These are phyloP conservation scores for Gobiocypris rarus DNA, from an alignment of 2,113 vertebrate genomes.

Conservation along the genomic window DNA sequence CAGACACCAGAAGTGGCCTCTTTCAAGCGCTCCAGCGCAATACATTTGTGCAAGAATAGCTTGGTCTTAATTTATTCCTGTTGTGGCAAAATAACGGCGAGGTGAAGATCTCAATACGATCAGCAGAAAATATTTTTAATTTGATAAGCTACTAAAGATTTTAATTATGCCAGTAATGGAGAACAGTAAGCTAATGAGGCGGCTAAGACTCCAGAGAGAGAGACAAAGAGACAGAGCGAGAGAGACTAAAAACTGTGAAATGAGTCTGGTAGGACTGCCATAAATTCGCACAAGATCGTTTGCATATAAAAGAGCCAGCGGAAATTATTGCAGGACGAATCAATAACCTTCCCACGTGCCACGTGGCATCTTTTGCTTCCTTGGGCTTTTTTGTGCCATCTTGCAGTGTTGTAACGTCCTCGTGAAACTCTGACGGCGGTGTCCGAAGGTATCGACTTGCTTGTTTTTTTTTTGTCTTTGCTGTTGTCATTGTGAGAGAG, in stretches of 20 bases:
- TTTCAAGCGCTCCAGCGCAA: constrained; percentile 73
- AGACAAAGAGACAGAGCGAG: constrained; percentile 55
- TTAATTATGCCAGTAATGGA: constrained; percentile 99
- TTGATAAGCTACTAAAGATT: constrained; percentile 99
- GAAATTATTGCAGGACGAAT: constrained; percentile 99
- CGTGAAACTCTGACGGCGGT: neutral
- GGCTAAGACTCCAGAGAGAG: constrained; percentile 92
- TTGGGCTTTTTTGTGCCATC: constrained; percentile 4
- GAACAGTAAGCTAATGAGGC: constrained; percentile 99
- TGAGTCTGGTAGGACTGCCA: constrained; percentile 99
- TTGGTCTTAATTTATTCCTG: constrained; percentile 99
- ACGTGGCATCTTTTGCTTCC: constrained; percentile 66
- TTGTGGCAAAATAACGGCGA: constrained; percentile 97
- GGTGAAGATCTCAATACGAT: constrained; percentile 99
- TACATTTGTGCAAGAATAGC: constrained; percentile 73
- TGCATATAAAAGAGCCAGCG: constrained; percentile 99
- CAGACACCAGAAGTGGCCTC: constrained; percentile 75
- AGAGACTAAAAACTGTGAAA: constrained; percentile 99
- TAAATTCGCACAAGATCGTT: constrained; percentile 99
- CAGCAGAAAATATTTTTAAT: constrained; percentile 99
- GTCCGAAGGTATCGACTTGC: constrained; percentile 1
- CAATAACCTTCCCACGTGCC: constrained; percentile 96
- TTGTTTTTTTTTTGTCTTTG: constrained; percentile 45
- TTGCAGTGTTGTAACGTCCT: constrained; percentile 21
- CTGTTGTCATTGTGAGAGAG: constrained; percentile 68